Evolutionary conservation across 2,797 vertebrate species (phyloP).

Genomic region (Tympanoctomys barrerae): DNA sequence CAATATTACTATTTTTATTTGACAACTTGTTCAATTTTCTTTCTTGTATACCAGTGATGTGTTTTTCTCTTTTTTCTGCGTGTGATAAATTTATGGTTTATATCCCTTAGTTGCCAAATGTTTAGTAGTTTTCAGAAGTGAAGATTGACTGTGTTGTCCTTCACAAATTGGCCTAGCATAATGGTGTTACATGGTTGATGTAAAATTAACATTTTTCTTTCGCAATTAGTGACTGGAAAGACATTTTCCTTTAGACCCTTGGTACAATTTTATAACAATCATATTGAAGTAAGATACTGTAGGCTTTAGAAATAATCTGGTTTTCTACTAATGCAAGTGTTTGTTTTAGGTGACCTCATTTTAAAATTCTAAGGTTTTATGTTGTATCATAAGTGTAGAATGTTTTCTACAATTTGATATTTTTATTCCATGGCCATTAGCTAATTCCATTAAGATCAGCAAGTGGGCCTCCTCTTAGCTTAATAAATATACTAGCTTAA

Average conservation of each 20-base stretch:
- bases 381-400: background rate
- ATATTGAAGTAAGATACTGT: background rate
- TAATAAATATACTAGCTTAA: conserved; percentile 73
- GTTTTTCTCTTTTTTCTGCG: background rate
- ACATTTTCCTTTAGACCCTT: background rate
- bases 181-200: background rate
- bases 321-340: background rate
- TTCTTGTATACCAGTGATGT: background rate
- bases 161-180: background rate
- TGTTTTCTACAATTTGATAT: conserved; percentile 62
- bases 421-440: conserved; percentile 55
- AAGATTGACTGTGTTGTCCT: conserved; percentile 1
- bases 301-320: background rate
- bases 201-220: conserved; percentile 37
- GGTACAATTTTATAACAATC: background rate
- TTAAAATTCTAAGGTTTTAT: conserved; percentile 22
- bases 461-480: conserved; percentile 75
- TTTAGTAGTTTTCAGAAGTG: conserved; percentile 47
- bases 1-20: background rate
- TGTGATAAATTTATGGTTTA: conserved; percentile 4
- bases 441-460: conserved; percentile 75
- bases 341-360: background rate
- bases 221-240: background rate
- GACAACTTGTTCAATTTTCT: conserved; percentile 41
- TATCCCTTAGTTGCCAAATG: background rate